These are phyloP conservation scores for Bimastos eiseni DNA, from an alignment of 2,888 invertebrate species.

Conservation along the genomic window DNA sequence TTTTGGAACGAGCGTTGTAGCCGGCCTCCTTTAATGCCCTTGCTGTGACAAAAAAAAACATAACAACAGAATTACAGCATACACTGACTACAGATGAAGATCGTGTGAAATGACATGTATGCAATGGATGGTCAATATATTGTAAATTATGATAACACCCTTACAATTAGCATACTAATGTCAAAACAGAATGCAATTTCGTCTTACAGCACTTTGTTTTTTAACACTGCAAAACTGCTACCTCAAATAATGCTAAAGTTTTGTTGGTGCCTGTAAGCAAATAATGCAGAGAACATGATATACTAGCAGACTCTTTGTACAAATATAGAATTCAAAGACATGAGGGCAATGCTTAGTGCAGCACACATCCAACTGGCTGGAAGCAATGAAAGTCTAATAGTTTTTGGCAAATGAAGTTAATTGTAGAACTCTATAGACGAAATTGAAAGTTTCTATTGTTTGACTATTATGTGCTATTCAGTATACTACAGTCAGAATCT, in stretches of 20 bases:
- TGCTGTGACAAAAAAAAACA: not conserved
- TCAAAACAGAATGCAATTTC: not conserved
- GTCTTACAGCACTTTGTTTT: not conserved
- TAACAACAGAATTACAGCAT: not conserved
- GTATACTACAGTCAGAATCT: not conserved
- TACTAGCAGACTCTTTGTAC: not conserved
- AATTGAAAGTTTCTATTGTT: not conserved
- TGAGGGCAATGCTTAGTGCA: not conserved
- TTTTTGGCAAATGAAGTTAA: not conserved
- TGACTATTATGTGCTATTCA: not conserved
- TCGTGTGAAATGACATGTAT: not conserved
- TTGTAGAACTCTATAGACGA: not conserved
- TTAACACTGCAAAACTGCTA: not conserved
- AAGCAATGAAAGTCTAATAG: not conserved
- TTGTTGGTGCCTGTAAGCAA: not conserved
- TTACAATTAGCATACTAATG: not conserved
- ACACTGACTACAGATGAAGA: not conserved
- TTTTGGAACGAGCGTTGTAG: slow-evolving; percentile 71
- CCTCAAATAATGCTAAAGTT: too few relatives aligned
- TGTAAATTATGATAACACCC: too few relatives aligned
- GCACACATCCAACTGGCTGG: too few relatives aligned
- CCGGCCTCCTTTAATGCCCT: slow-evolving; percentile 29
- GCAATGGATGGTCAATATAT: not conserved
- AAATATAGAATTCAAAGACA: not conserved
- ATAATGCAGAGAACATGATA: not conserved